A percentile compares a stretch with the other conserved stretches of the same genome.
Evolutionary conservation across 2,113 vertebrate genomes (phyloP).

Genomic region (Pygathrix nemaeus): DNA sequence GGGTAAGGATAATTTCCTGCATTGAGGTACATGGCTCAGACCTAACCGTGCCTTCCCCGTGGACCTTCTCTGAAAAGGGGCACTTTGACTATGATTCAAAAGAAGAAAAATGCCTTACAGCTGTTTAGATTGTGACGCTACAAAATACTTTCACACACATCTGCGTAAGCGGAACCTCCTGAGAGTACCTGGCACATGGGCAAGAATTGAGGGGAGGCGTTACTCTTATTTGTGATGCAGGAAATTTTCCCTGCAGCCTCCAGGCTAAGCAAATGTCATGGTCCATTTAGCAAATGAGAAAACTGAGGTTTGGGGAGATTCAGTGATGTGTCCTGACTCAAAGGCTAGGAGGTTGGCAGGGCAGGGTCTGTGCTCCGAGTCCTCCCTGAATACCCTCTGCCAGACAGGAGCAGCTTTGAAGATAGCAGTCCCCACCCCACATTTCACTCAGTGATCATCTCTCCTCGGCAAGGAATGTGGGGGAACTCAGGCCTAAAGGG

Average conservation of each 20-base stretch:
- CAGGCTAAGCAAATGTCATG: background rate
- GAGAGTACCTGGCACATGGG: too few species aligned
- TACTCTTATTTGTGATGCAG: background rate
- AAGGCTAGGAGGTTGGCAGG: background rate
- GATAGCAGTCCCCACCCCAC: background rate
- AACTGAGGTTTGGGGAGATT: background rate
- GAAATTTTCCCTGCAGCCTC: background rate
- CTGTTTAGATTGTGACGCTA: background rate
- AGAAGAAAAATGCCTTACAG: background rate
- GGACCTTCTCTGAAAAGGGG: background rate
- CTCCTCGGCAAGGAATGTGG: background rate
- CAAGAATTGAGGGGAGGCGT: background rate
- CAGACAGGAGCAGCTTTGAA: background rate
- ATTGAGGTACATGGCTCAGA: accelerated
- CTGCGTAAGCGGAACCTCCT: too few species aligned
- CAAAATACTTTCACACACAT: background rate
- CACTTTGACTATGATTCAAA: accelerated
- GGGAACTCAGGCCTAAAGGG: accelerated
- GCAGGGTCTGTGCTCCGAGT: background rate
- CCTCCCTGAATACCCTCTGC: background rate
- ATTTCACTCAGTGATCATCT: background rate
- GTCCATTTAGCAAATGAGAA: background rate
- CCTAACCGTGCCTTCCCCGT: background rate
- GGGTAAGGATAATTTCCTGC: constrained; percentile 86
- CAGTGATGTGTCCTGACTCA: background rate